Conservation (phyloP, 2,888 invertebrate genomes). For the Dryococelus australis region DNA sequence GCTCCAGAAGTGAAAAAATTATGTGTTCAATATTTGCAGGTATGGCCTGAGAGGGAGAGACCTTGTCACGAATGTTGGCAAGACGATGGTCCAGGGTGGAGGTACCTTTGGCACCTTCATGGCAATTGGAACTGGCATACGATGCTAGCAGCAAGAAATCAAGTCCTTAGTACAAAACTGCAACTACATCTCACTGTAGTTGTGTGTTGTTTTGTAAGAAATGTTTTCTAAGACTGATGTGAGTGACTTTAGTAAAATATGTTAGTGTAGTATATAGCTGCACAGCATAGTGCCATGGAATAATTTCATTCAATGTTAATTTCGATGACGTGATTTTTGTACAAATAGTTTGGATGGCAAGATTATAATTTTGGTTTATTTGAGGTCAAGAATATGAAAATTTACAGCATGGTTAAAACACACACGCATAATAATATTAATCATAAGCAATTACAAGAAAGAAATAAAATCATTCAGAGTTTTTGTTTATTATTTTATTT, state of each 20-base stretch:
- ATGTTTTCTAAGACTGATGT: slow-evolving; percentile 21
- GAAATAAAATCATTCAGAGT: too few species aligned
- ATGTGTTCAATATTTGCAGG: slow-evolving; percentile 62
- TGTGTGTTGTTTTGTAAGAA: background rate
- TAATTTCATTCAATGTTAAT: slow-evolving; percentile 29
- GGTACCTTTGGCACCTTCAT: slow-evolving; percentile 98
- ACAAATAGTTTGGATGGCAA: background rate
- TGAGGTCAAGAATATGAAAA: background rate
- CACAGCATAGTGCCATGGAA: background rate
- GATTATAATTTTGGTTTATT: background rate
- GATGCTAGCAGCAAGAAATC: slow-evolving; percentile 67
- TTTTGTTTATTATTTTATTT: too few species aligned
- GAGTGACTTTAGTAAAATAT: background rate
- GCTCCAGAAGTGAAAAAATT: too few species aligned
- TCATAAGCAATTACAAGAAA: too few species aligned
- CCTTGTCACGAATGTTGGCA: slow-evolving; percentile 90
- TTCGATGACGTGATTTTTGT: background rate
- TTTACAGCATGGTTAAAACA: background rate
- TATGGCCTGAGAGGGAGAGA: slow-evolving; percentile 92
- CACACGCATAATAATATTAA: background rate
- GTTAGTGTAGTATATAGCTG: background rate
- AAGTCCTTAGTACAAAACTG: slow-evolving; percentile 49
- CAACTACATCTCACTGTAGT: background rate
- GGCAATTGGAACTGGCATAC: slow-evolving; percentile 86
- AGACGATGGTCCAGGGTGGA: slow-evolving; percentile 96